Percentiles rank a stretch among this genome's conserved stretches.
phyloP scores from a whole-genome alignment of 2,888 invertebrate genomes.

The Odontothrips loti region DNA sequence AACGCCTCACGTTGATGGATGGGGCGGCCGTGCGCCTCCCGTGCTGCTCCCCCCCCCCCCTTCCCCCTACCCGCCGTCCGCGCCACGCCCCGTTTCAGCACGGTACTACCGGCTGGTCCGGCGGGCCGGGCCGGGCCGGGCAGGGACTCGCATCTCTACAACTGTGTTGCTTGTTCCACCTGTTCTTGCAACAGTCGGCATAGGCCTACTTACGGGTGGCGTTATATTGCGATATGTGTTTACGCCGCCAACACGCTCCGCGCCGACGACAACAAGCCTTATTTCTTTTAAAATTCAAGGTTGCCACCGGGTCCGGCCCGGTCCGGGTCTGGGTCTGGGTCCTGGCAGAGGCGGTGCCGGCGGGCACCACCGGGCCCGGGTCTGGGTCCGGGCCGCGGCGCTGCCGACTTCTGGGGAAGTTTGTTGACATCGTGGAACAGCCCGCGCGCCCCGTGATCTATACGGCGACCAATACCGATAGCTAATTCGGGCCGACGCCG shows the following conservation, averaged over 20 bases:
- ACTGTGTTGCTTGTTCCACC: constrained; percentile 18
- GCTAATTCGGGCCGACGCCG: too few species aligned
- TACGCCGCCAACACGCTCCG: background rate
- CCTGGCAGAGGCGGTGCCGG: too few species aligned
- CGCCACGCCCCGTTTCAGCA: background rate
- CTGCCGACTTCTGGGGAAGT: background rate
- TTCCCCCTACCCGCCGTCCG: background rate
- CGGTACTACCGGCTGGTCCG: too few species aligned
- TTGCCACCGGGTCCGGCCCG: background rate
- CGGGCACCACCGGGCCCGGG: background rate
- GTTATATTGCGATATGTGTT: constrained; percentile 8
- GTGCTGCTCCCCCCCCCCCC: background rate
- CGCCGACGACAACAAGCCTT: background rate
- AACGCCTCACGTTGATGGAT: too few species aligned
- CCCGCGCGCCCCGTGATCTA: background rate
- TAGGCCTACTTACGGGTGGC: constrained; percentile 12
- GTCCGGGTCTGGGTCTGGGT: background rate
- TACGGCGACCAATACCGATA: too few species aligned
- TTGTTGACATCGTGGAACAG: constrained; percentile 1
- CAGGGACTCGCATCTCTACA: too few species aligned
- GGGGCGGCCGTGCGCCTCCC: too few species aligned
- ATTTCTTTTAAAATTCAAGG: constrained; percentile 17
- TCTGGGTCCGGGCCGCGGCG: background rate
- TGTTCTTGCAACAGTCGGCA: constrained; percentile 22
- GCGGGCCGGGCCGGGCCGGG: too few species aligned